Evolutionary conservation across 23 tunicate genomes (phyloP).

Genomic region (Clavelina lepadiformis): DNA sequence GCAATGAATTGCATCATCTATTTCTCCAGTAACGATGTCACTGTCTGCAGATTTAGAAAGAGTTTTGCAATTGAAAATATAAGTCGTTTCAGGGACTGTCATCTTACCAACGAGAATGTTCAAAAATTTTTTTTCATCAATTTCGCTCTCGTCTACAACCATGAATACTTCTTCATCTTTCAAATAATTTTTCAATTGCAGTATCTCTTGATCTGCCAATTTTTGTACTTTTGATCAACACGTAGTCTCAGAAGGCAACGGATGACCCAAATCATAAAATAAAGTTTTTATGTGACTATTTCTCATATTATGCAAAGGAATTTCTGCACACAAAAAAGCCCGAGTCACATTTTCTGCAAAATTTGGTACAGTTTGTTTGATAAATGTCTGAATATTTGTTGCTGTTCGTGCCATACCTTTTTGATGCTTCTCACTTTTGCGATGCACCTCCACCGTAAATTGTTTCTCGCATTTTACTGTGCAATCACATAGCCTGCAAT

Average conservation of each 20-base stretch:
- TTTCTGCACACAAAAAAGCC: constrained; percentile 27
- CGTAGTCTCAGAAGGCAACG: constrained; percentile 21
- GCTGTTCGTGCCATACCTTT: not conserved
- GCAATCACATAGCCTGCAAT: constrained; percentile 14
- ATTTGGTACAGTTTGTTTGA: not conserved
- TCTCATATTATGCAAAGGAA: too few relatives aligned
- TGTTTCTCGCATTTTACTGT: constrained; percentile 9
- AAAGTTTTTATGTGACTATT: too few relatives aligned
- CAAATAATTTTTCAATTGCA: constrained; percentile 8
- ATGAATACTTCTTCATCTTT: constrained; percentile 15
- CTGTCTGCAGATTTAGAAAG: not conserved
- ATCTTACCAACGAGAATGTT: constrained; percentile 20
- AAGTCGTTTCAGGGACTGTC: not conserved
- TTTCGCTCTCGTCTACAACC: constrained; percentile 20
- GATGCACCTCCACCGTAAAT: constrained; percentile 11
- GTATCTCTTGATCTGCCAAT: too few relatives aligned
- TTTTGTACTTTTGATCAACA: constrained; percentile 26
- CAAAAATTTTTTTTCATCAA: constrained; percentile 11
- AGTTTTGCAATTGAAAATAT: not conserved
- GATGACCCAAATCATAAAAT: constrained; percentile 27
- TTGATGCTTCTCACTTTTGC: constrained; percentile 6
- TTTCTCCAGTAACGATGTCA: not conserved
- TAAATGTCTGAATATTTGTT: not conserved
- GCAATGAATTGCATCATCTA: not conserved
- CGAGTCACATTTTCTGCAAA: constrained; percentile 22